These are phyloP conservation scores for Gallirallus australis DNA, from an alignment of 2,797 vertebrate genomes.

Conservation along the genomic window DNA sequence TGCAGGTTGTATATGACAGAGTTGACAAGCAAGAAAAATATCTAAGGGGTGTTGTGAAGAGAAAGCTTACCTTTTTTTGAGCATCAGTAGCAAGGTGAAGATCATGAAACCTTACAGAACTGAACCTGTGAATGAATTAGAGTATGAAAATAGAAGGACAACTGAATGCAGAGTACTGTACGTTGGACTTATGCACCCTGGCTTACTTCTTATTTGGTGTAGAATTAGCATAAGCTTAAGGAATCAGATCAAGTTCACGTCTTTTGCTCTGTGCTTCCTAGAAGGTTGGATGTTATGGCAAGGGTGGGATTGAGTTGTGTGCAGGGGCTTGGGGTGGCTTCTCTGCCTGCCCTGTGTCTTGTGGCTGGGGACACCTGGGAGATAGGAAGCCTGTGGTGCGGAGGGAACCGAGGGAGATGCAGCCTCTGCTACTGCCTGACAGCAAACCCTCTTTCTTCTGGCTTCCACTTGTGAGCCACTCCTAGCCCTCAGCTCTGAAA, in stretches of 20 bases:
- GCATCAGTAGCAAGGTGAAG: not conserved
- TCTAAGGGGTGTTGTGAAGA: not conserved
- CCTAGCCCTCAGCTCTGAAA: not conserved
- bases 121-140: not conserved
- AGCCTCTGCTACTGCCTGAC: not conserved
- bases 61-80: not conserved
- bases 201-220: not conserved
- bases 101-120: not conserved
- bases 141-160: not conserved
- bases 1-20: not conserved
- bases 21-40: not conserved
- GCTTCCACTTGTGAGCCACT: not conserved
- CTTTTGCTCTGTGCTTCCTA: not conserved
- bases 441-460: not conserved
- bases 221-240: not conserved
- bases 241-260: not conserved
- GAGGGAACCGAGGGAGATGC: not conserved
- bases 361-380: rapidly evolving
- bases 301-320: not conserved
- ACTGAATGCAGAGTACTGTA: not conserved
- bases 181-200: not conserved
- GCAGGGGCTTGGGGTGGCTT: not conserved
- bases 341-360: rapidly evolving
- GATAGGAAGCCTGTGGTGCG: rapidly evolving
- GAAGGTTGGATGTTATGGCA: not conserved